Evolutionary conservation across 30 jellyfish, hydroid and myxozoan genomes (phyloP), one percentile per base, ranked within the genome.

Genomic region (Rhopilema esculentum): DNA sequence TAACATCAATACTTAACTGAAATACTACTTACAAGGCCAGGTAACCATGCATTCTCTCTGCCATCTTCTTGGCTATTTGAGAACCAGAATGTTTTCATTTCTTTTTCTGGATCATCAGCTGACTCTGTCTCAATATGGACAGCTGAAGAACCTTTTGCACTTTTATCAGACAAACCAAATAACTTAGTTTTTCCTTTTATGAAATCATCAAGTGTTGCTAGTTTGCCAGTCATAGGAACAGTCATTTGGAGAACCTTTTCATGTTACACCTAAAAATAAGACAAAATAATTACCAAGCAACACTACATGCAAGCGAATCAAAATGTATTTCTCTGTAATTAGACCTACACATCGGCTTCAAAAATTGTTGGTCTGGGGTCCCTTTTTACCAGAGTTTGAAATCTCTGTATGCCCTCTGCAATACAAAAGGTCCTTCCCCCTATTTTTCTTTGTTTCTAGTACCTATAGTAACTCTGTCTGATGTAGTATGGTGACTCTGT

Each of bases 71-170:
- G 74, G 12, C 57, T 90, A 30, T 65, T 74, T 76, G 92, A 86
- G 64, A 91, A 91, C 93, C 92, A 91, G 52, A 73, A 91, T 32
- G 91, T 72, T 57, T 85, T 85, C 94, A 85, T 85, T 85, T 85
- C 94, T 7, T 85, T 18, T 4, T 63, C 88, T 73, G 80, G 75
- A 27, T 85, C 94, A 62, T 73, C 76, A 4, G 70, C 27, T 16
- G 51, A 32, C 27, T 85, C 88, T 27, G 40, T 75, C 26, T 29
- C 80, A 29, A 40, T 80, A 18, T 32, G 79, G 1, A 77, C 26
- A 16, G 83, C 79, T 49, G 28, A 16, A 70, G 73, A 20, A 16
- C 77, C 93, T 28, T 84, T 84, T 65, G 73, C 31, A 8, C 65
- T 68, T 19, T 25, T 29, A 0, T 40, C 50, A 24, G 87, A 50